Evolutionary conservation across 1,140 invertebrate species (phyloP), one percentile per base, ranked within the genome.

Genomic region (Drosophila navojoa): DNA sequence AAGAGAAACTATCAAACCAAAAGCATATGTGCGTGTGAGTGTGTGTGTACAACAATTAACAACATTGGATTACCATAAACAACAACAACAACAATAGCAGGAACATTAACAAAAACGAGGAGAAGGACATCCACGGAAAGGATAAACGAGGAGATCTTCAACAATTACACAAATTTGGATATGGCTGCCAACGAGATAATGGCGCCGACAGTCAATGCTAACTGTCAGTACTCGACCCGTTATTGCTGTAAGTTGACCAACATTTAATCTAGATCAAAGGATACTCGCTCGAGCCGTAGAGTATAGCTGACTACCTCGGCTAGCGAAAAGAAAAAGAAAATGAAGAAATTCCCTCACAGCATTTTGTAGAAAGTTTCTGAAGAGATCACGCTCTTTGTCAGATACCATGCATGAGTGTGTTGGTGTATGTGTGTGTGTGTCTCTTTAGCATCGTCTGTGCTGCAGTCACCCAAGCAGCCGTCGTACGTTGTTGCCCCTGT

Each of bases 121-220:
- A 62, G 6, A 15, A 54, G 16, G 19, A 22, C 19, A 32, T 9
- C 29, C 13, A 71, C 70, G 61, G 16, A 44, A 79, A 87, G 82
- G 79, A 86, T 71, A 77, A 55, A 2, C 50, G 38, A 27, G 16
- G 55, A 47, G 5, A 45, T 4, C 32, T 22, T 42, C 35, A 64
- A 62, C 16, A 73, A 44, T 49, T 38, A 71, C 47, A 44, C 5
- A 44, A 4, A 68, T 47, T 78, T 84, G 84, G 79, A 89, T 79
- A 91, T 91, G 89, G 89, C 89, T 76, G 90, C 76, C 82, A 91
- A 90, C 76, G 90, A 91, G 80, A 91, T 91, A 54, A 90, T 91
- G 90, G 84, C 90, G 75, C 90, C 90, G 59, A 84, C 76, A 76
- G 90, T 91, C 77, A 91, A 91, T 78, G 82, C 90, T 15, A 91